Conservation (phyloP, 2,113 vertebrate species). For the Hippocampus abdominalis region DNA sequence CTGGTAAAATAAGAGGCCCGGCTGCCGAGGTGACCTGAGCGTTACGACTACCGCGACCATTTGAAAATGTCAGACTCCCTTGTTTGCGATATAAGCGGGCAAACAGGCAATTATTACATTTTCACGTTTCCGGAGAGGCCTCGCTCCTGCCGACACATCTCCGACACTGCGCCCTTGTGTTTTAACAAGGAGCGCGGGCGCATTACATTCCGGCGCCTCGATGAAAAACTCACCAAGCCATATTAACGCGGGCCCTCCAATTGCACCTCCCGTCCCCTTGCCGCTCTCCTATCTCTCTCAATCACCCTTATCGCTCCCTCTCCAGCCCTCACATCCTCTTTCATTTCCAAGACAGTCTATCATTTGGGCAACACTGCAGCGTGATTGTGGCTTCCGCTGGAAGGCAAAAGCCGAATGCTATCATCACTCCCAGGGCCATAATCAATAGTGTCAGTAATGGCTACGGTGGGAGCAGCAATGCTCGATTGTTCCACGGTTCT, state of each 20-base stretch:
- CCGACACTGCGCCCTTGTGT: conserved; percentile 74
- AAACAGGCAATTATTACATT: conserved; percentile 77
- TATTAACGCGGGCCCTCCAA: conserved; percentile 70
- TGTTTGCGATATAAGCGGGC: conserved; percentile 83
- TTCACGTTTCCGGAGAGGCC: conserved; percentile 77
- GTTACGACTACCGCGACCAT: conserved; percentile 69
- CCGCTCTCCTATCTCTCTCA: conserved; percentile 49
- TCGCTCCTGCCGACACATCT: conserved; percentile 71
- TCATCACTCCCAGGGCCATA: conserved; percentile 80
- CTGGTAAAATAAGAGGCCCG: conserved; percentile 16
- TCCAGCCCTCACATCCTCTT: conserved; percentile 72
- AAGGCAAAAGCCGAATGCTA: conserved; percentile 72
- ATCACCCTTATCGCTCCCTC: conserved; percentile 59
- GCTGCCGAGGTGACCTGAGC: conserved; percentile 58
- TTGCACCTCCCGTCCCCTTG: neutral
- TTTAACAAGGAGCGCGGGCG: conserved; percentile 72
- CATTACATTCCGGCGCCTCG: conserved; percentile 76
- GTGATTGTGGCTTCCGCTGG: conserved; percentile 75
- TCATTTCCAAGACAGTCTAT: conserved; percentile 73
- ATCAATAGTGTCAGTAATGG: conserved; percentile 74
- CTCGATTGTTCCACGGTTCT: conserved; percentile 52
- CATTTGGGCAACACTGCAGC: conserved; percentile 67
- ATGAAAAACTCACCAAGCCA: conserved; percentile 74
- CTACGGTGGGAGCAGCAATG: conserved; percentile 48
- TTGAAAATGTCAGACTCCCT: conserved; percentile 81